phyloP scores from a whole-genome alignment of 2,888 invertebrate genomes.

The Argyra leucocephala region DNA sequence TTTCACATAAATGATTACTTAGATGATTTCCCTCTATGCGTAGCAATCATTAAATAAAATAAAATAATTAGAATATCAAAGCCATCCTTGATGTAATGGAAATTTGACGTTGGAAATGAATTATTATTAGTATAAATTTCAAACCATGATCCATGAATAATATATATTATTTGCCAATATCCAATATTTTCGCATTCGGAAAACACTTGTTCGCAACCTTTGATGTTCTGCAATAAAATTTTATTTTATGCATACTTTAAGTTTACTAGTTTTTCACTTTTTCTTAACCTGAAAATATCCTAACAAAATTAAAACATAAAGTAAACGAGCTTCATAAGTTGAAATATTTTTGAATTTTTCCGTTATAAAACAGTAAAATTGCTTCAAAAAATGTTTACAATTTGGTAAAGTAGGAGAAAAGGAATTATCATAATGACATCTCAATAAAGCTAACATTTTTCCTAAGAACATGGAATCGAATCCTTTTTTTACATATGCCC shows the following conservation, averaged over 20 bases:
- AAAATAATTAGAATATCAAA: slow-evolving; percentile 30
- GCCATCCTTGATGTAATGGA: slow-evolving; percentile 24
- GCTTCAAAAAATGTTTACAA: slow-evolving; percentile 29
- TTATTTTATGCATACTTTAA: too few species aligned
- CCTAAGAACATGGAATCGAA: slow-evolving; percentile 29
- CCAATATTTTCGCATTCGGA: slow-evolving; percentile 21
- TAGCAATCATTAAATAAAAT: slow-evolving; percentile 28
- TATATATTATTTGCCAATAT: slow-evolving; percentile 29
- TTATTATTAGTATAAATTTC: slow-evolving; percentile 28
- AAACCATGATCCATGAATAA: slow-evolving; percentile 29
- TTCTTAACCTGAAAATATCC: slow-evolving; percentile 27
- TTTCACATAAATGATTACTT: slow-evolving; percentile 24
- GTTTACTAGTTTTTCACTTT: too few species aligned
- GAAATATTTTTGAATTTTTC: slow-evolving; percentile 23
- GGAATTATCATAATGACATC: slow-evolving; percentile 24
- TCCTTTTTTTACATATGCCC: slow-evolving; percentile 29
- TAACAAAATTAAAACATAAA: slow-evolving; percentile 31
- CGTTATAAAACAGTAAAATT: slow-evolving; percentile 30
- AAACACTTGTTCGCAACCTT: slow-evolving; percentile 24
- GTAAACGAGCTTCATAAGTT: slow-evolving; percentile 26
- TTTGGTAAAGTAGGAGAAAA: slow-evolving; percentile 24
- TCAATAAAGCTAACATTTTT: slow-evolving; percentile 28
- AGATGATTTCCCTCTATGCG: slow-evolving; percentile 24
- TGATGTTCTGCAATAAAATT: slow-evolving; percentile 26
- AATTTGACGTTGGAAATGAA: slow-evolving; percentile 14